Percentiles rank a stretch among this genome's conserved stretches.
Evolutionary conservation across 2,113 vertebrate species (phyloP).

Genomic region (Nesoenas mayeri): DNA sequence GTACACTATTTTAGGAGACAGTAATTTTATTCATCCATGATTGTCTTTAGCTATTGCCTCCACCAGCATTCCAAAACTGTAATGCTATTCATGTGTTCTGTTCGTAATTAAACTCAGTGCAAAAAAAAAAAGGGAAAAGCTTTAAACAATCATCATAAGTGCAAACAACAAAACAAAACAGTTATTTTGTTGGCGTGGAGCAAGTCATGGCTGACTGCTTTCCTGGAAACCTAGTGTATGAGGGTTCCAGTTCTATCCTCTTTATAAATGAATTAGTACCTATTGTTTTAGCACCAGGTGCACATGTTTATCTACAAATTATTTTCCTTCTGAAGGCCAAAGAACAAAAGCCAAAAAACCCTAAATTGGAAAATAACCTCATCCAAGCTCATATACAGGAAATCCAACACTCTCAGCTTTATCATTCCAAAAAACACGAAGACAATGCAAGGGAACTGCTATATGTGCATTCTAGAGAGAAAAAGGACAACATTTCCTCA

Average conservation of each 20-base stretch:
- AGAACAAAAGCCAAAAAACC: conserved; percentile 22
- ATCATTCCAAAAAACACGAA: not conserved
- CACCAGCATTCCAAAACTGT: not conserved
- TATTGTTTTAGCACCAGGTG: conserved; percentile 71
- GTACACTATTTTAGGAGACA: not conserved
- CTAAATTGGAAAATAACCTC: conserved; percentile 48
- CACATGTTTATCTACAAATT: conserved; percentile 63
- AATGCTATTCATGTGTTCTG: not conserved
- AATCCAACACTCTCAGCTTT: not conserved
- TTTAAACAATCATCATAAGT: not conserved
- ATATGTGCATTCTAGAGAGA: not conserved
- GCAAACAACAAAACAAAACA: not conserved
- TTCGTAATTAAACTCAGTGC: not conserved
- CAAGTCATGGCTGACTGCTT: conserved; percentile 26
- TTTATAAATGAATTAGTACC: conserved; percentile 19
- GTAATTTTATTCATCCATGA: fast-evolving
- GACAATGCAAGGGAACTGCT: not conserved
- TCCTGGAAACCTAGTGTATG: conserved; percentile 43
- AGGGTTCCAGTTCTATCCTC: conserved; percentile 37
- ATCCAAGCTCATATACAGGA: conserved; percentile 43
- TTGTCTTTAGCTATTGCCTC: not conserved
- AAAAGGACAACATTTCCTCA: not conserved
- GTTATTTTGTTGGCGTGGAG: conserved; percentile 13
- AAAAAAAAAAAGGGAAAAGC: not conserved
- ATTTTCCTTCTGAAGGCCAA: conserved; percentile 62